A percentile compares a stretch with the other conserved stretches of the same genome.
phyloP scores from a whole-genome alignment of 92 coral and sea anemone genomes.

The Pocillopora grandis region DNA sequence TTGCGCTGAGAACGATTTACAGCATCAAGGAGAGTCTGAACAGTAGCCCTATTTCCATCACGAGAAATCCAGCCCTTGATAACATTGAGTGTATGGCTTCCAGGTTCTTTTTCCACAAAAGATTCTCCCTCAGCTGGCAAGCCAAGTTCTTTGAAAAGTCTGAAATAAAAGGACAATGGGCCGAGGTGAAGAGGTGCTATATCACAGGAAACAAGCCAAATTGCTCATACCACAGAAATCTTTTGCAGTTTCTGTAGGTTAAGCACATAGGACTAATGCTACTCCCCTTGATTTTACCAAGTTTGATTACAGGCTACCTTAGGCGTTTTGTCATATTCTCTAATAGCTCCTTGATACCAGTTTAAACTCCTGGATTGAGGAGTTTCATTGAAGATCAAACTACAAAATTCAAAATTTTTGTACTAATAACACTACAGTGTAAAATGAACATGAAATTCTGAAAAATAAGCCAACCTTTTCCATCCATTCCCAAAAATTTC shows the following conservation, averaged over 20 bases:
- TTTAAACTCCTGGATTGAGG: too few relatives aligned
- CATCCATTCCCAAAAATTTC: conserved; percentile 27
- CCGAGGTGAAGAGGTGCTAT: not conserved
- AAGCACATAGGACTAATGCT: too few relatives aligned
- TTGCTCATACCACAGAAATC: too few relatives aligned
- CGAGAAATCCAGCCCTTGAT: conserved; percentile 51
- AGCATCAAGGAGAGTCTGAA: conserved; percentile 43
- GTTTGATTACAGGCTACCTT: too few relatives aligned
- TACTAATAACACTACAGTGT: too few relatives aligned
- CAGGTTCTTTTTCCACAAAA: conserved; percentile 9
- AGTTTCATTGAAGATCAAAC: not conserved
- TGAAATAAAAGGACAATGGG: not conserved
- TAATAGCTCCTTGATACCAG: too few relatives aligned
- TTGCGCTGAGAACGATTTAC: conserved; percentile 45
- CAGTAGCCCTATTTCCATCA: conserved; percentile 59
- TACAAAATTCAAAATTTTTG: too few relatives aligned
- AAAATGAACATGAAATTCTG: too few relatives aligned
- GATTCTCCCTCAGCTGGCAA: conserved; percentile 54
- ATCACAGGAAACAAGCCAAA: too few relatives aligned
- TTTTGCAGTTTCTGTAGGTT: too few relatives aligned
- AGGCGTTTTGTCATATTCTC: too few relatives aligned
- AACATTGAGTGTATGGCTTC: conserved; percentile 65
- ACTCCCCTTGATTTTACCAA: too few relatives aligned
- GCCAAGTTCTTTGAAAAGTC: conserved; percentile 54
- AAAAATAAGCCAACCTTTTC: conserved; percentile 11